Evolutionary conservation across 2,113 vertebrate genomes (phyloP), one percentile per base, ranked within the genome.

Genomic region (Campylorhamphus procurvoides): DNA sequence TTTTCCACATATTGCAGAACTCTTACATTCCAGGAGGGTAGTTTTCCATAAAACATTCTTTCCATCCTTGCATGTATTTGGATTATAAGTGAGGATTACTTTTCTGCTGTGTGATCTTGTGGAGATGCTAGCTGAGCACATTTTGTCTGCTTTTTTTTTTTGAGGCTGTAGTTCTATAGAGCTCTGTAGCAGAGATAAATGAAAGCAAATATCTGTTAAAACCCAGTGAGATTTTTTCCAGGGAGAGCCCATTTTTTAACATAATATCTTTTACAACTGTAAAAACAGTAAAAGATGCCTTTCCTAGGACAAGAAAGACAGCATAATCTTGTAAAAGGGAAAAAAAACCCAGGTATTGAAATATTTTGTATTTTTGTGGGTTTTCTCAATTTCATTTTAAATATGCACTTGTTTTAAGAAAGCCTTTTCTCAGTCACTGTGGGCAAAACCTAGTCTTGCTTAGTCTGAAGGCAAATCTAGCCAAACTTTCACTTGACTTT

Each of bases 11-110:
- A 22, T 40, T 84, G 71, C 62, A 84, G 73, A 89, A 44, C 29
- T 69, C 52, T 39, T 71, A 89, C 72, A 79, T 84, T 92, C 58
- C 44, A 56, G 44, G 52, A 52, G 53, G 40, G 52, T 6, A 84
- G 20, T 89, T 92, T 96, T 92, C 89, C 80, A 68, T 68, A 31
- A 66, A 90, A 29, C 40, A 23, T 86, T 71, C 29, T 74, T 96
- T 93, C 87, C 69, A 68, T 84, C 56, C 18, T 76, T 84, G 59
- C 73, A 33, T 64, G 37, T 72, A 35, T 68, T 91, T 81, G 82
- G 52, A 75, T 84, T 92, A 9, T 64, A 91, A 74, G 14, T 12
- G 9, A 82, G 69, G 69, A 79, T 68, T 75, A 75, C 44, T 92
- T 75, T 94, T 60, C 62, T 91, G 28, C 74, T 64, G 3, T 40